Conservation (phyloP, 2,888 invertebrate genomes). For the Erebia ligea region DNA sequence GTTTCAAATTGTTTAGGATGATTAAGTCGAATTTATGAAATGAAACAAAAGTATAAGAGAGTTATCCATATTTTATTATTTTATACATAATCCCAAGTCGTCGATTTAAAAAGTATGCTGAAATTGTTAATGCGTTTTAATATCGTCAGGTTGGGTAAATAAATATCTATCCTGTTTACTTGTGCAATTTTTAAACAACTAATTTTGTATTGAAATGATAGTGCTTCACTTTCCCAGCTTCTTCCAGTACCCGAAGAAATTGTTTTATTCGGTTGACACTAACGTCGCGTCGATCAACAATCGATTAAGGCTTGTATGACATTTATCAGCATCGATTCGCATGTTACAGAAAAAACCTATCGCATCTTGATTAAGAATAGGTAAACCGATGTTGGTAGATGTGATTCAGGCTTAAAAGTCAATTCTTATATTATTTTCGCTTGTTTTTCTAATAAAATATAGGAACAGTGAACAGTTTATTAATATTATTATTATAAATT, state of each 20-base stretch:
- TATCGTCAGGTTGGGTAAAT: background rate
- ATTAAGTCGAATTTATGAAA: conserved; percentile 53
- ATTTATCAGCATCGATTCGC: too few relatives aligned
- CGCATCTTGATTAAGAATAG: too few relatives aligned
- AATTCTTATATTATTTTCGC: too few relatives aligned
- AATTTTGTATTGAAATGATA: background rate
- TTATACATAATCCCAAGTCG: conserved; percentile 6
- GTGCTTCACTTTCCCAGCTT: background rate
- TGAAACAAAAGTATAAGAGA: conserved; percentile 21
- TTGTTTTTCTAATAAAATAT: too few relatives aligned
- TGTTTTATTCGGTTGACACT: background rate
- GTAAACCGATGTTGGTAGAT: too few relatives aligned
- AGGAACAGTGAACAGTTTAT: too few relatives aligned
- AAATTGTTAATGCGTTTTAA: conserved; percentile 10
- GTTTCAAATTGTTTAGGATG: conserved; percentile 67
- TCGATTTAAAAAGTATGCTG: background rate
- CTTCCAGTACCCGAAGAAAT: background rate
- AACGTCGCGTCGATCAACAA: background rate
- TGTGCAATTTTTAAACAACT: conserved; percentile 9
- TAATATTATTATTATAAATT: too few relatives aligned
- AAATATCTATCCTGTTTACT: background rate
- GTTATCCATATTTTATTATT: conserved; percentile 22
- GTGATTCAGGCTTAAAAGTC: too few relatives aligned
- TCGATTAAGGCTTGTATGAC: background rate
- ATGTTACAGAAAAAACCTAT: too few relatives aligned